phyloP scores from a whole-genome alignment of 1,140 invertebrate species.

The Vanessa atalanta region DNA sequence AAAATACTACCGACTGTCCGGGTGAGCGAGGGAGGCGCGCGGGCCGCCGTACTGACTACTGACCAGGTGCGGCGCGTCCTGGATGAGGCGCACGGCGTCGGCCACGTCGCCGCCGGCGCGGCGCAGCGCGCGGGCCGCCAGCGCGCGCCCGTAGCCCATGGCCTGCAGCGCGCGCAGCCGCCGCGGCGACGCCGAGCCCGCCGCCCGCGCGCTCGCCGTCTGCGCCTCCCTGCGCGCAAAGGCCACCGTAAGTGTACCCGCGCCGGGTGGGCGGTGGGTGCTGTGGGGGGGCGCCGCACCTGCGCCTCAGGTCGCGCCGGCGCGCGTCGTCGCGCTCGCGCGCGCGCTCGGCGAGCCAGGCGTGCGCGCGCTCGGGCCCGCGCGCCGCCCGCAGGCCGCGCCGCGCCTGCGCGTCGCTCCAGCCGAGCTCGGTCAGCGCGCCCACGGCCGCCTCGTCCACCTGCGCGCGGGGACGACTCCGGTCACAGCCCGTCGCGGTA shows the following conservation, averaged over 20 bases:
- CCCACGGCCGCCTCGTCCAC: slow-evolving; percentile 59
- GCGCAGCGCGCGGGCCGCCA: slow-evolving; percentile 82
- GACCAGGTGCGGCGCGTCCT: slow-evolving; percentile 81
- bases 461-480: slow-evolving; percentile 25
- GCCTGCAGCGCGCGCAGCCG: slow-evolving; percentile 78
- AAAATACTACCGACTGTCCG: too few relatives aligned
- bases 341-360: slow-evolving; percentile 83
- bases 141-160: slow-evolving; percentile 85
- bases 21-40: too few relatives aligned
- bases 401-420: slow-evolving; percentile 83
- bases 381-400: slow-evolving; percentile 84
- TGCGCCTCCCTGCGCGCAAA: slow-evolving; percentile 48
- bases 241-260: too few relatives aligned
- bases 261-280: too few relatives aligned
- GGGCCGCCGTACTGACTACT: slow-evolving; percentile 40
- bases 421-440: slow-evolving; percentile 80
- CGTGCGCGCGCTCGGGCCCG: slow-evolving; percentile 83
- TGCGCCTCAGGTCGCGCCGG: slow-evolving; percentile 6
- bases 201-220: slow-evolving; percentile 84
- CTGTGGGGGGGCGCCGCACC: too few relatives aligned
- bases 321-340: slow-evolving; percentile 78
- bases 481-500: too few relatives aligned
- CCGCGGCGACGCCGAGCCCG: slow-evolving; percentile 60
- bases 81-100: slow-evolving; percentile 84
- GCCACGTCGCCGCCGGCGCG: slow-evolving; percentile 85